Conservation (phyloP, 1,140 invertebrate genomes). For the Drosophila pseudoananassae region DNA sequence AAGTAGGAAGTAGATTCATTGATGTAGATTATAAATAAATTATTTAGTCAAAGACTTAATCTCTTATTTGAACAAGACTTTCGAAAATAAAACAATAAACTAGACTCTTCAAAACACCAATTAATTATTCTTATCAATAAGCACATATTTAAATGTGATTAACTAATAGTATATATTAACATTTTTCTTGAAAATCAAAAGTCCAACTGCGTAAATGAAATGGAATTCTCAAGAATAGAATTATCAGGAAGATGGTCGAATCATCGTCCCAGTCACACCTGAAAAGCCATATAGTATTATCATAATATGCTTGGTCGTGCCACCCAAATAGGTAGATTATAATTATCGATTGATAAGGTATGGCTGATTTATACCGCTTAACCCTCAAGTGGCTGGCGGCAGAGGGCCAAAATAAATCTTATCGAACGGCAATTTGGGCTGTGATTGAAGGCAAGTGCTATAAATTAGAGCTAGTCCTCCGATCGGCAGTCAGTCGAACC, state of each 20-base stretch:
- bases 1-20: too few relatives aligned
- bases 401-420: slow-evolving; percentile 13
- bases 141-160: neutral
- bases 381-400: slow-evolving; percentile 4
- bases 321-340: slow-evolving; percentile 19
- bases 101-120: neutral
- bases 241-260: slow-evolving; percentile 22
- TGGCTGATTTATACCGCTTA: neutral
- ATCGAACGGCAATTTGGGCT: slow-evolving; percentile 23
- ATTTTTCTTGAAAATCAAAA: slow-evolving; percentile 5
- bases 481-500: slow-evolving; percentile 54
- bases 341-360: slow-evolving; percentile 27
- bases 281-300: slow-evolving; percentile 3
- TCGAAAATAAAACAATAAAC: neutral
- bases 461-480: slow-evolving; percentile 47
- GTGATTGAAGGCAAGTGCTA: slow-evolving; percentile 45
- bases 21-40: too few relatives aligned
- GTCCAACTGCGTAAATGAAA: slow-evolving; percentile 8
- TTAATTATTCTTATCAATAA: neutral
- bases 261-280: slow-evolving; percentile 11
- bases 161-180: neutral
- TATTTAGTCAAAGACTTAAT: too few relatives aligned
- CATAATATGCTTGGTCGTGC: slow-evolving; percentile 10
- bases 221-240: slow-evolving; percentile 10
- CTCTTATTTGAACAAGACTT: too few relatives aligned